Conservation (phyloP, 2,113 vertebrate genomes). For the Periophthalmus modestus region DNA sequence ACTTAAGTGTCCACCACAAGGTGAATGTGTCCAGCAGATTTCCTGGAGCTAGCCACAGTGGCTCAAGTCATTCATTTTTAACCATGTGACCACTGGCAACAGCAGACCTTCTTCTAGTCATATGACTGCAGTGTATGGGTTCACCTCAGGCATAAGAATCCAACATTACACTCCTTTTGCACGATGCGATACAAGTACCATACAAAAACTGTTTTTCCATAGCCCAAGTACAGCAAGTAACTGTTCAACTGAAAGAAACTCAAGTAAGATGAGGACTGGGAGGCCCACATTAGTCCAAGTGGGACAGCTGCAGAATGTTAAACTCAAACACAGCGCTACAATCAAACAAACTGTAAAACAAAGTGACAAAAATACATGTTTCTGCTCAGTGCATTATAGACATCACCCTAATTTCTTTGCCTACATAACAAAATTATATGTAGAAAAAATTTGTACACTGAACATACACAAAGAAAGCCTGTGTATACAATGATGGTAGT, state of each 20-base stretch:
- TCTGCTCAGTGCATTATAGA: constrained; percentile 55
- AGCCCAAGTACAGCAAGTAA: constrained; percentile 18
- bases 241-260: constrained; percentile 42
- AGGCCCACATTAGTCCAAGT: constrained; percentile 44
- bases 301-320: constrained; percentile 49
- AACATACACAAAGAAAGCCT: constrained; percentile 23
- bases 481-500: constrained; percentile 26
- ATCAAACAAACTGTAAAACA: constrained; percentile 38
- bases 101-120: constrained; percentile 36
- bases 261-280: constrained; percentile 36
- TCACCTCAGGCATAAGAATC: constrained; percentile 9
- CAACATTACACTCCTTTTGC: constrained; percentile 22
- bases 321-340: constrained; percentile 35
- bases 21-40: constrained; percentile 46
- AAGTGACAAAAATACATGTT: constrained; percentile 42
- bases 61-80: constrained; percentile 21
- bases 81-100: constrained; percentile 39
- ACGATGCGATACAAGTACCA: neutral
- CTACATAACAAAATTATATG: constrained; percentile 19
- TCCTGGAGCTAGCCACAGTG: constrained; percentile 30
- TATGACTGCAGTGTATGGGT: constrained; percentile 12
- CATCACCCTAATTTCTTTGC: constrained; percentile 22
- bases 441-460: constrained; percentile 16
- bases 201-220: constrained; percentile 17
- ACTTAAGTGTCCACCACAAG: constrained; percentile 27